Percentiles rank a stretch among this genome's conserved stretches.
Conservation (phyloP, 2,888 invertebrate species). For the Tethea ocularis region DNA sequence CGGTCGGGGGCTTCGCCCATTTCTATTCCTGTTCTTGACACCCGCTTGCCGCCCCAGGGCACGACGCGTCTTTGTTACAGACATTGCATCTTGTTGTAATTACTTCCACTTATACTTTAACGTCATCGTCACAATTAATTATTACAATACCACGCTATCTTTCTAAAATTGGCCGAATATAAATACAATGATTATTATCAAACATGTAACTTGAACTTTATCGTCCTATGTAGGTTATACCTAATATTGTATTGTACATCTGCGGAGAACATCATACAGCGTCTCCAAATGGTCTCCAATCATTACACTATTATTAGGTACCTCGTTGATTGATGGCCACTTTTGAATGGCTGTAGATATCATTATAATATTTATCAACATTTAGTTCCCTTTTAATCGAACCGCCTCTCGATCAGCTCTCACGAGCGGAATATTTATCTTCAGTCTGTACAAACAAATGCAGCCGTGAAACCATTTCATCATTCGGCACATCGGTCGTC, state of each 20-base stretch:
- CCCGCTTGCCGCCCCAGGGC: slow-evolving; percentile 54
- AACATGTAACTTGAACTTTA: background rate
- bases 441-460: slow-evolving; percentile 72
- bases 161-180: background rate
- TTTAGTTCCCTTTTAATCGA: slow-evolving; percentile 52
- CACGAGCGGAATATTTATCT: slow-evolving; percentile 63
- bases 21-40: slow-evolving; percentile 79
- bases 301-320: slow-evolving; percentile 18
- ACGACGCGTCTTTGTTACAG: slow-evolving; percentile 65
- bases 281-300: background rate
- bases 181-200: background rate
- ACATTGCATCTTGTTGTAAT: slow-evolving; percentile 69
- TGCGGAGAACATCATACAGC: background rate
- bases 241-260: background rate
- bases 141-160: slow-evolving; percentile 18
- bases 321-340: slow-evolving; percentile 32
- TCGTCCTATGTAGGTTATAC: background rate
- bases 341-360: slow-evolving; percentile 42
- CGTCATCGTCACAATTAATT: slow-evolving; percentile 56
- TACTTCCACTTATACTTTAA: slow-evolving; percentile 68
- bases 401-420: slow-evolving; percentile 49
- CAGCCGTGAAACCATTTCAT: slow-evolving; percentile 70
- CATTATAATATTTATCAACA: slow-evolving; percentile 42
- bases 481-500: slow-evolving; percentile 66
- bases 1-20: slow-evolving; percentile 52